Base-by-base conservation (phyloP, 2,113 vertebrate species). In the Heterotilapia buettikoferi region DNA sequence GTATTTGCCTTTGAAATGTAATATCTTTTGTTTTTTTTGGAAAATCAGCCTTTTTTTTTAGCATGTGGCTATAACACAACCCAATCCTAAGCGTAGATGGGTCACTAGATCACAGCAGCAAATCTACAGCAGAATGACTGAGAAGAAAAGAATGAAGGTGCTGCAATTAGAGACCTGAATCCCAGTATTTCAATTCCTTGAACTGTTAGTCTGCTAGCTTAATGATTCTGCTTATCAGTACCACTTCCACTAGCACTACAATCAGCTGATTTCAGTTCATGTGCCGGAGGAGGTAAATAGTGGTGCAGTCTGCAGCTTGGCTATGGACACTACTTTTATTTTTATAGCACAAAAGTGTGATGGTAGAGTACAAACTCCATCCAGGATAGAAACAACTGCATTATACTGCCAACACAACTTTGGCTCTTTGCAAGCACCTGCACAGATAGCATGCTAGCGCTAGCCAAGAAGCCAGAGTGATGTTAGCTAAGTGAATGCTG, bases 271-370 rank as follows among this genome's bases (percentile, higher is more conserved):
- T 63, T 63, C 31, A n/a, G 9, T 63, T 63, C 59, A 63, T 63
- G 59, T 36, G 9, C 31, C 0, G 1, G 59, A 63, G 59, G 59
- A 63, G 59, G 18, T n/a, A 3, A 1, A 63, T n/a, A 66, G 1
- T 1, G 9, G 31, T 36, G 31, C 6, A 36, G 31, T 66, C 31
- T 66, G 18, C 31, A 66, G 61, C 61, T 66, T 36, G 61, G 4
- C 61, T 12, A 38, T 66, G 61, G 61, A 66, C 61, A 66, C n/a
- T n/a, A n/a, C n/a, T n/a, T n/a, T n/a, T n/a, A n/a, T 38, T 66
- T 66, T 12, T 66, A 66, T 36, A 5, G 26, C 8, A 6, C 26
- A 61, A 61, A 61, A 18, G 18, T 66, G 6, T 38, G 61, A n/a
- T 5, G 31, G 10, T n/a, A 66, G 18, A 33, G 57, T 61, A 61